Evolutionary conservation across 2,113 vertebrate species (phyloP).

Genomic region (Spea bombifrons): DNA sequence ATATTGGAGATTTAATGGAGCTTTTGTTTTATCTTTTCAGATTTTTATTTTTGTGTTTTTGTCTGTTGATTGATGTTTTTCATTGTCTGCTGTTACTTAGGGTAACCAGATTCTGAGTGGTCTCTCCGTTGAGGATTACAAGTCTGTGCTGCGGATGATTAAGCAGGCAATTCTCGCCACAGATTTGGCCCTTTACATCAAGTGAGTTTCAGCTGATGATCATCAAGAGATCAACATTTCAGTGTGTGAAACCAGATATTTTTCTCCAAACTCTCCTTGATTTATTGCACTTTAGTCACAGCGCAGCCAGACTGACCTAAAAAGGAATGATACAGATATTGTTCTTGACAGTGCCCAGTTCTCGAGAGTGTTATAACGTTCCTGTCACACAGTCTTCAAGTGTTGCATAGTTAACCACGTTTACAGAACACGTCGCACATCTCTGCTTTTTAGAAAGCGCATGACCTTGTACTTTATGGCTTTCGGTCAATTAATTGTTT

Average conservation of each 20-base stretch:
- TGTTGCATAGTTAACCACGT: not conserved
- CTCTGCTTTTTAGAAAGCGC: too few relatives aligned
- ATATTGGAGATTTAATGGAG: not conserved
- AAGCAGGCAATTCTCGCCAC: conserved; percentile 95
- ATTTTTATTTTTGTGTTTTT: not conserved
- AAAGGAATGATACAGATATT: conserved; percentile 31
- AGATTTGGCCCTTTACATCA: conserved; percentile 91
- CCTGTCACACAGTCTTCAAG: conserved; percentile 17
- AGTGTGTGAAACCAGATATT: not conserved
- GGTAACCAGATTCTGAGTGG: conserved; percentile 93
- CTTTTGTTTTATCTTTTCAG: too few relatives aligned
- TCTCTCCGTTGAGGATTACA: conserved; percentile 94
- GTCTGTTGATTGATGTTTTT: not conserved
- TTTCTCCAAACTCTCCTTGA: conserved; percentile 10
- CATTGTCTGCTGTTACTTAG: conserved; percentile 57
- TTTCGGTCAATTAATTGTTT: too few relatives aligned
- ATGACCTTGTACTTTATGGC: too few relatives aligned
- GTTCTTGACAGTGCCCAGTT: conserved; percentile 22
- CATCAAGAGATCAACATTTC: conserved; percentile 6
- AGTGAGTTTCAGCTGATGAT: conserved; percentile 73
- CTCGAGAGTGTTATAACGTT: conserved; percentile 13
- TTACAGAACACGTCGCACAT: not conserved
- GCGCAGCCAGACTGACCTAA: conserved; percentile 30
- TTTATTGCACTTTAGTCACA: conserved; percentile 24
- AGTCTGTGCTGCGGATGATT: conserved; percentile 88